Conservation (phyloP, 2,797 vertebrate species). For the Falco biarmicus region DNA sequence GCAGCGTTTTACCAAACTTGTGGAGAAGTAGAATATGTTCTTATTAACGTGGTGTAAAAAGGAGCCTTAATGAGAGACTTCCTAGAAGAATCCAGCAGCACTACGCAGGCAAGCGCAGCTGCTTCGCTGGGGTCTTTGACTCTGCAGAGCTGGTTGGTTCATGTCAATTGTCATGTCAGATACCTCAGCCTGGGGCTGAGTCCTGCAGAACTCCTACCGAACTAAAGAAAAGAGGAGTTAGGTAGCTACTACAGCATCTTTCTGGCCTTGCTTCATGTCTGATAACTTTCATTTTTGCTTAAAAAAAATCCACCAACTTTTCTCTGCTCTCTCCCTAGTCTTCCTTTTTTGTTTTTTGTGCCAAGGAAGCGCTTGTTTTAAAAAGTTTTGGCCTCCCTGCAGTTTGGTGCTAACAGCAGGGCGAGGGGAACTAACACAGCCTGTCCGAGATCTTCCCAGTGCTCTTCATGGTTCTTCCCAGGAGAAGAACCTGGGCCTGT, state of each 20-base stretch:
- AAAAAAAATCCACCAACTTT: not conserved
- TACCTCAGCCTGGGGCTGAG: not conserved
- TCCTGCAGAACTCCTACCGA: not conserved
- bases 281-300: not conserved
- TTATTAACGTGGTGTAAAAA: not conserved
- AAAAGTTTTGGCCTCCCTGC: not conserved
- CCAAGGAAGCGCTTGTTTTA: not conserved
- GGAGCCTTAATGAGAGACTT: not conserved
- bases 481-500: not conserved
- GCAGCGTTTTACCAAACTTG: not conserved
- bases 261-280: not conserved
- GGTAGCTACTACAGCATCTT: not conserved
- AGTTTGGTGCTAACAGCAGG: not conserved
- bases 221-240: not conserved
- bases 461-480: not conserved
- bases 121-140: not conserved
- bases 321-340: not conserved
- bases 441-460: not conserved
- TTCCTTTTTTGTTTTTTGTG: not conserved
- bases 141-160: not conserved
- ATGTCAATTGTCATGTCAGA: not conserved
- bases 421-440: not conserved
- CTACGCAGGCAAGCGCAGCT: not conserved
- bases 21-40: not conserved
- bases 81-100: not conserved